Conservation (phyloP, 2,888 invertebrate genomes). For the Drosophila nigritarsus region DNA sequence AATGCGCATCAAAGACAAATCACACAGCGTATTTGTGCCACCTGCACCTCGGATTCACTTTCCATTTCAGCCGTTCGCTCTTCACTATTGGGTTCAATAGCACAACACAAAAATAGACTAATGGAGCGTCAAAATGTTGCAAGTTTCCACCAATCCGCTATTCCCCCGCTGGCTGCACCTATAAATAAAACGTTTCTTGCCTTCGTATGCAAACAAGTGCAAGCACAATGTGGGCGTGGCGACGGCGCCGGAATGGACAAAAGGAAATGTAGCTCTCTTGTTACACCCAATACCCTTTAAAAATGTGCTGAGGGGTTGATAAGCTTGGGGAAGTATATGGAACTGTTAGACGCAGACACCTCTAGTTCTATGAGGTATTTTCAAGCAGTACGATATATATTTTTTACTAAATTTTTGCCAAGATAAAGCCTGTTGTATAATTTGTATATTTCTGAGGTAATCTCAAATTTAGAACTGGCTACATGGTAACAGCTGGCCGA, state of each 20-base stretch:
- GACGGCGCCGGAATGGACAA: constrained; percentile 51
- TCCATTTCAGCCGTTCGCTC: constrained; percentile 43
- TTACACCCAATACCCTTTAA: constrained; percentile 1
- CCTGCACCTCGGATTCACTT: constrained; percentile 34
- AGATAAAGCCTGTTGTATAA: not conserved
- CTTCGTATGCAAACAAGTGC: constrained; percentile 76
- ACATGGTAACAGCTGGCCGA: not conserved
- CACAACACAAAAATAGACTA: constrained; percentile 73
- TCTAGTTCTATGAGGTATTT: not conserved
- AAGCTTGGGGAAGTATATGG: not conserved
- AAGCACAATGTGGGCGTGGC: constrained; percentile 43
- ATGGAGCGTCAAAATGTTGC: constrained; percentile 49
- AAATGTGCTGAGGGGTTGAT: not conserved
- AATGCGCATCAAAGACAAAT: constrained; percentile 30
- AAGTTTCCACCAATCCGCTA: not conserved
- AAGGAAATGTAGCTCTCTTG: constrained; percentile 48
- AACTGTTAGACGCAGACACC: not conserved
- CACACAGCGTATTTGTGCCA: constrained; percentile 18
- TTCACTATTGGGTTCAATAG: constrained; percentile 72
- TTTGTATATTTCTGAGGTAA: not conserved
- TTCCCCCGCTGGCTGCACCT: constrained; percentile 27
- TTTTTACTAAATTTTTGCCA: not conserved
- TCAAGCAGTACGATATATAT: too few species aligned
- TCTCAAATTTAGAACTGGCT: not conserved
- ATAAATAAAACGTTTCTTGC: constrained; percentile 64